Percentiles rank a stretch among this genome's conserved stretches.
Conservation (phyloP, 2,113 vertebrate genomes). For the Cryptomyrus ogoouensis region DNA sequence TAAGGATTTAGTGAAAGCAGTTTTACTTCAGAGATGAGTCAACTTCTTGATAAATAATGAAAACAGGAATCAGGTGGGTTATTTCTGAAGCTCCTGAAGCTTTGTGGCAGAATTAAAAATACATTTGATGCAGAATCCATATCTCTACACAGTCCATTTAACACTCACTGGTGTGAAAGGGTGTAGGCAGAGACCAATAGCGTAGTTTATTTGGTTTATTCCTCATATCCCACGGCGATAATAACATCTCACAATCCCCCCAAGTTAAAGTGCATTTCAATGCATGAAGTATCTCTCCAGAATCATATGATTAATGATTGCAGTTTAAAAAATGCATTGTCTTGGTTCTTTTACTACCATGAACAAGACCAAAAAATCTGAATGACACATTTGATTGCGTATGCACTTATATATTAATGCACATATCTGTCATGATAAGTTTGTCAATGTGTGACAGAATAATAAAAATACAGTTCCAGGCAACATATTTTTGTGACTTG, state of each 20-base stretch:
- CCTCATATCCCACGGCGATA: neutral
- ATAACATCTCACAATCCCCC: neutral
- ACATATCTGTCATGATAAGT: neutral
- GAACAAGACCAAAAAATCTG: neutral
- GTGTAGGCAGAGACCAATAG: neutral
- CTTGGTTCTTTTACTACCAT: neutral
- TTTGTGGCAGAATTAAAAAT: neutral
- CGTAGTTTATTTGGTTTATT: neutral
- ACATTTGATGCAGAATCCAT: conserved; percentile 8
- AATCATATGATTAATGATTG: neutral
- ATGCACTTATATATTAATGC: neutral
- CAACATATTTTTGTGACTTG: neutral
- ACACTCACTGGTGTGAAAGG: neutral
- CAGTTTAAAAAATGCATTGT: neutral
- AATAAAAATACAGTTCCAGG: neutral
- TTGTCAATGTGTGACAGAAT: neutral
- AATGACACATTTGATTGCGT: neutral
- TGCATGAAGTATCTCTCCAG: neutral
- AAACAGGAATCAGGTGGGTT: neutral
- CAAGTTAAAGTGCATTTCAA: neutral
- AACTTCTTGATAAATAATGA: neutral
- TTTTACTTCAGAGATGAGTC: neutral
- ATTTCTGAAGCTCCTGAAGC: neutral
- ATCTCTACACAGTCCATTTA: neutral
- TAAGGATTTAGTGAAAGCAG: neutral